Conservation (phyloP, 2,888 invertebrate species). For the Epistrophella euchroma region DNA sequence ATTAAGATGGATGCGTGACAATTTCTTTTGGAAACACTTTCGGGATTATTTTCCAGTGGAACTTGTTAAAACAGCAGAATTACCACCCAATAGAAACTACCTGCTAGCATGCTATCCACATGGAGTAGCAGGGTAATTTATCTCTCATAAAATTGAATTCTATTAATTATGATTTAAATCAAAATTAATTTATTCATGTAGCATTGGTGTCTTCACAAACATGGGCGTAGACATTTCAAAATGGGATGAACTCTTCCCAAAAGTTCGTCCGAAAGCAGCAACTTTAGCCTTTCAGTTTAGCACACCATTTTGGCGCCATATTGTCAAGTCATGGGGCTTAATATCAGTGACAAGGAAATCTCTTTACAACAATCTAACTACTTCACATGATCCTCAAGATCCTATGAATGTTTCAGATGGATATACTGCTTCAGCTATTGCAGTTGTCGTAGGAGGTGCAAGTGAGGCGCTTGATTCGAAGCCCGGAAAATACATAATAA, state of each 20-base stretch:
- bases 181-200: conserved; percentile 78
- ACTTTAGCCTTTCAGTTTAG: conserved; percentile 90
- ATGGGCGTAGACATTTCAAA: conserved; percentile 89
- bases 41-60: conserved; percentile 94
- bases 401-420: conserved; percentile 80
- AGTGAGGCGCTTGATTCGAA: conserved; percentile 93
- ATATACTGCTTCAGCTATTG: conserved; percentile 85
- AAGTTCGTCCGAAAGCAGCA: conserved; percentile 86
- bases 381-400: conserved; percentile 81
- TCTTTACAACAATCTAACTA: conserved; percentile 82
- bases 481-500: conserved; percentile 90
- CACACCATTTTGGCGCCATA: conserved; percentile 90
- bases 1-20: conserved; percentile 87
- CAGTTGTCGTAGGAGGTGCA: conserved; percentile 95
- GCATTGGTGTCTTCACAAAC: conserved; percentile 91
- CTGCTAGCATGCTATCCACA: conserved; percentile 96
- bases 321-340: conserved; percentile 85
- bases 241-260: conserved; percentile 86
- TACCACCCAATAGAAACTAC: conserved; percentile 92
- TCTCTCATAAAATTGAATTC: neutral
- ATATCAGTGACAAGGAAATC: conserved; percentile 85
- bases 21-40: conserved; percentile 89
- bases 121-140: conserved; percentile 88
- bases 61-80: conserved; percentile 91
- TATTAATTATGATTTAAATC: neutral